Percentiles rank a stretch among this genome's conserved stretches.
Conservation (phyloP, 1,140 invertebrate species). For the Belonocnema kinseyi region DNA sequence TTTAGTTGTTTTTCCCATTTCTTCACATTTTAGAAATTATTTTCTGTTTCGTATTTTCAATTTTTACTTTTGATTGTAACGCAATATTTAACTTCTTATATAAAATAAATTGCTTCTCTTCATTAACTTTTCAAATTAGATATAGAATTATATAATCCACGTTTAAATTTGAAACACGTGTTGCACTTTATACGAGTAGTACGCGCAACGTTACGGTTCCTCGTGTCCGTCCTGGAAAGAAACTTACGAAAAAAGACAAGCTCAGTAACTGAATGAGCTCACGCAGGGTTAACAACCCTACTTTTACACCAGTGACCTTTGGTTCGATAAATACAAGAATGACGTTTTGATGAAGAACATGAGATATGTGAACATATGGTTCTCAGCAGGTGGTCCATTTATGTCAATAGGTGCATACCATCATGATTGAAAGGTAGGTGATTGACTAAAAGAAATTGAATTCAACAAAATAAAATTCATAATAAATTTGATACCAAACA, state of each 20-base stretch:
- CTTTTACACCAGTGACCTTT: not conserved
- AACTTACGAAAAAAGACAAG: not conserved
- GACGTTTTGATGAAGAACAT: not conserved
- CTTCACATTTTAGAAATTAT: too few species aligned
- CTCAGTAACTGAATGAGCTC: not conserved
- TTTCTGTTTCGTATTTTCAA: too few species aligned
- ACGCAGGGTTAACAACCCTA: slow-evolving; percentile 20
- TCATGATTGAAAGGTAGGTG: too few species aligned
- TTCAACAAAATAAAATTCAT: too few species aligned
- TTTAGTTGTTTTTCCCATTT: too few species aligned
- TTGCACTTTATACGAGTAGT: not conserved
- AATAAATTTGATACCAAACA: too few species aligned
- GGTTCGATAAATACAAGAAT: not conserved
- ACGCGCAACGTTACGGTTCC: not conserved
- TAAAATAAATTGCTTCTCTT: too few species aligned
- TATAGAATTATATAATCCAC: too few species aligned
- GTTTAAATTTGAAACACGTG: not conserved
- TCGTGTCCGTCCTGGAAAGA: not conserved
- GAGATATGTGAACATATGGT: not conserved
- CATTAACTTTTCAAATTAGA: too few species aligned
- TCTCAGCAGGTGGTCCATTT: not conserved
- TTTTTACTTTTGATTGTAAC: too few species aligned
- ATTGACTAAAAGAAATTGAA: too few species aligned
- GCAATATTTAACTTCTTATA: too few species aligned
- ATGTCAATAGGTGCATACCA: not conserved